These are phyloP conservation scores for Trissolcus basalis DNA, from an alignment of 1,140 invertebrate genomes.

Conservation along the genomic window DNA sequence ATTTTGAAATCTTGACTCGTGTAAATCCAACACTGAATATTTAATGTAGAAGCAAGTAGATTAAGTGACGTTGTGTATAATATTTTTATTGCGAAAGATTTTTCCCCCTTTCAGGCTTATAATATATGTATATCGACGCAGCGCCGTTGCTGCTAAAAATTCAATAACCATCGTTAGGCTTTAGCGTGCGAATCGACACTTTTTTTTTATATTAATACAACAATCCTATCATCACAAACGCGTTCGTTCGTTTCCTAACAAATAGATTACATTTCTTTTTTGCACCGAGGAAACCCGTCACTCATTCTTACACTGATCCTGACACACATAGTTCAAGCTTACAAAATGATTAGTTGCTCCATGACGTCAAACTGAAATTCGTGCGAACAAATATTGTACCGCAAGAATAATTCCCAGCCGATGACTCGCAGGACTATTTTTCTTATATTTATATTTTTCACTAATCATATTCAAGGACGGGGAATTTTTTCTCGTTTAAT, in stretches of 20 bases:
- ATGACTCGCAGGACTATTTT: slow-evolving; percentile 36
- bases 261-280: slow-evolving; percentile 53
- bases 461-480: too few species aligned
- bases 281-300: slow-evolving; percentile 51
- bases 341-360: slow-evolving; percentile 46
- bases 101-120: not conserved
- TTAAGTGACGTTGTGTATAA: too few species aligned
- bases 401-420: slow-evolving; percentile 19
- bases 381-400: slow-evolving; percentile 21
- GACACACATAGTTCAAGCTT: slow-evolving; percentile 43
- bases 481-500: too few species aligned
- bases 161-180: slow-evolving; percentile 26
- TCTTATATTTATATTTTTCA: too few species aligned
- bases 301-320: slow-evolving; percentile 50
- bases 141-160: not conserved
- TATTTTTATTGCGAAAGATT: too few species aligned
- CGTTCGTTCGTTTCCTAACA: slow-evolving; percentile 13
- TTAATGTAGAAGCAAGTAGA: too few species aligned
- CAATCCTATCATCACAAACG: too few species aligned
- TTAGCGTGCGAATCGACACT: slow-evolving; percentile 12
- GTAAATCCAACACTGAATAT: too few species aligned
- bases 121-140: not conserved
- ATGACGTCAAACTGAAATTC: slow-evolving; percentile 26
- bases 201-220: slow-evolving; percentile 11
- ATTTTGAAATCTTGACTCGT: too few species aligned